phyloP scores from a whole-genome alignment of 2,888 invertebrate species.

The Conomelus anceps region DNA sequence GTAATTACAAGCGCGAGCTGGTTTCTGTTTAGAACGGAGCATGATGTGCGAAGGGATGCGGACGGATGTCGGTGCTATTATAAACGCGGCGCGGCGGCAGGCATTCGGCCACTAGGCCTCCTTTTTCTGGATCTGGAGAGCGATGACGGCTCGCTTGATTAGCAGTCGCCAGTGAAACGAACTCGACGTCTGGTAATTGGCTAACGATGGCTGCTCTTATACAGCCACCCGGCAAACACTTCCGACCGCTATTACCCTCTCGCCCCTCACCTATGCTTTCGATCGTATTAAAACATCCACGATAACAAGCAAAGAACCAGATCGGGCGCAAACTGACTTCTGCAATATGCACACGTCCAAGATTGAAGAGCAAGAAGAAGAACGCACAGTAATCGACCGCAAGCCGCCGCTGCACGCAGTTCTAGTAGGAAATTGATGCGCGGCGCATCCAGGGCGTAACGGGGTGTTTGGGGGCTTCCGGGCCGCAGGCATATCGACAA shows the following conservation, averaged over 20 bases:
- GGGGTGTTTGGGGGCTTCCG: not conserved
- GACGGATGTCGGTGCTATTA: not conserved
- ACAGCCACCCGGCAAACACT: not conserved
- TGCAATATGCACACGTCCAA: not conserved
- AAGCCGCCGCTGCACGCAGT: not conserved
- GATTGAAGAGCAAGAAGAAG: not conserved
- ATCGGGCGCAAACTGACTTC: no score
- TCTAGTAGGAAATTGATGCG: no score
- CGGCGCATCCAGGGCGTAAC: not conserved
- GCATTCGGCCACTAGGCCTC: not conserved
- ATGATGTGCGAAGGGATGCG: not conserved
- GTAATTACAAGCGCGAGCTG: not conserved
- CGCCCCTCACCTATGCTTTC: no score
- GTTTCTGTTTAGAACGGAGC: no score
- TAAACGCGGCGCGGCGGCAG: not conserved
- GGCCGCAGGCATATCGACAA: no score
- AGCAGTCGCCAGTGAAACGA: not conserved
- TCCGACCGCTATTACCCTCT: no score
- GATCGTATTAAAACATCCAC: not conserved
- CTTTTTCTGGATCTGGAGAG: not conserved
- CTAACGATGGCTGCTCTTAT: not conserved
- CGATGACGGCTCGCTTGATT: not conserved
- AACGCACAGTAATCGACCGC: no score
- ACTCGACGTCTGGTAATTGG: not conserved
- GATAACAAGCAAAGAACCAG: not conserved